Evolutionary conservation across 2,888 invertebrate species (phyloP), one percentile per base, ranked within the genome.

Genomic region (Cephus sareptanus): DNA sequence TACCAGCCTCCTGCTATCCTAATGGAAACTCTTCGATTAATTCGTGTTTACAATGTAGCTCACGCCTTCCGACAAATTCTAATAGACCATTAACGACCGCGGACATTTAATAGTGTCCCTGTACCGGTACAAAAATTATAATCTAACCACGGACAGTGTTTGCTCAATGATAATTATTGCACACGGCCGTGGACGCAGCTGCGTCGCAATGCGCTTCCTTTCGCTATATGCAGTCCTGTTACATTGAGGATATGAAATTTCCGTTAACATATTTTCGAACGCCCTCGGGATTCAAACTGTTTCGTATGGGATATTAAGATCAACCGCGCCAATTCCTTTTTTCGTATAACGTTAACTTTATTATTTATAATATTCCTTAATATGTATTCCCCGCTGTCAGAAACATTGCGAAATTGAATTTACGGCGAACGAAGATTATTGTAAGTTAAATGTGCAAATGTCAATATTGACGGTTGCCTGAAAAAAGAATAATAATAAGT

Each of bases 1-100:
- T 77, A 85, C 3, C 2, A 4, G 0, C 30, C n/a, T 88, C 78
- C 87, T 90, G 83, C 11, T 73, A 69, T 69, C 88, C 89, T 85
- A 86, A 31, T 89, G 33, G 76, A 79, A 81, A 83, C 82, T 86
- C 86, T 89, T 87, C 86, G 87, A 89, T 89, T 90, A 90, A 90
- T 90, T 90, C 88, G 88, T 85, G 85, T 90, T 89, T 89, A 89
- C 89, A 89, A 88, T 87, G 87, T 89, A 87, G 87, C 87, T 90
- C 88, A 86, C 89, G 87, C 90, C 89, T 89, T 83, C 78, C 78
- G 79, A 81, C 83, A 81, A 82, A 83, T 84, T 85, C 83, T 83
- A 85, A 87, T 83, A 78, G 80, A 74, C 83, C 85, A 87, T 89
- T 88, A 88, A 88, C 85, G 84, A 83, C 35, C 12, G 34, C 74